phyloP scores from a whole-genome alignment of 2,113 vertebrate genomes.

The Catharus bicknelli region DNA sequence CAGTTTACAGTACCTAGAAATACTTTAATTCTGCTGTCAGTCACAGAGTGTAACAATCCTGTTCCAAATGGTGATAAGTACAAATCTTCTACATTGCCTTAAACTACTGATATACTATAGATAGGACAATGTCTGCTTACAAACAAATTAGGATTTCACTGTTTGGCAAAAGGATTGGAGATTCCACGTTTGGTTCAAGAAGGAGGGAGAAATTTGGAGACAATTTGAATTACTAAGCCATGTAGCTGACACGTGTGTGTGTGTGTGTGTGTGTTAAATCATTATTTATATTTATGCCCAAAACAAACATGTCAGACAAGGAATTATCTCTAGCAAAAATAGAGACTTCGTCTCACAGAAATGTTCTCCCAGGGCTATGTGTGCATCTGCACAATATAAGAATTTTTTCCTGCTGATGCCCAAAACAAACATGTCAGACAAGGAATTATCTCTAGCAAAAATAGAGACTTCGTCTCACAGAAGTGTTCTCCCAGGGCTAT shows the following conservation, averaged over 20 bases:
- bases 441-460: neutral
- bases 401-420: neutral
- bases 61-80: slow-evolving; percentile 60
- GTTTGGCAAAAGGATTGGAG: slow-evolving; percentile 18
- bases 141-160: slow-evolving; percentile 30
- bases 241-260: neutral
- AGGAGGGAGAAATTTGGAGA: neutral
- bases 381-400: neutral
- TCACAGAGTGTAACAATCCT: slow-evolving; percentile 59
- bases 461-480: neutral
- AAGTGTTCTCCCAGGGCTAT: neutral
- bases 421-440: neutral
- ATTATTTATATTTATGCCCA: neutral
- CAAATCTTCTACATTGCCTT: slow-evolving; percentile 69
- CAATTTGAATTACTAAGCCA: slow-evolving; percentile 26
- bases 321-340: neutral
- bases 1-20: slow-evolving; percentile 20
- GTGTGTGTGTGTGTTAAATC: neutral
- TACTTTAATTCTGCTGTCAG: slow-evolving; percentile 62
- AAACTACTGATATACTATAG: slow-evolving; percentile 63
- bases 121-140: slow-evolving; percentile 44
- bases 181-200: slow-evolving; percentile 48
- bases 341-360: neutral
- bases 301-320: slow-evolving; percentile 7
- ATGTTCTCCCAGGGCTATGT: neutral